A percentile compares a stretch with the other conserved stretches of the same genome.
phyloP scores from a whole-genome alignment of 2,888 invertebrate species.

The Ariolimax columbianus region DNA sequence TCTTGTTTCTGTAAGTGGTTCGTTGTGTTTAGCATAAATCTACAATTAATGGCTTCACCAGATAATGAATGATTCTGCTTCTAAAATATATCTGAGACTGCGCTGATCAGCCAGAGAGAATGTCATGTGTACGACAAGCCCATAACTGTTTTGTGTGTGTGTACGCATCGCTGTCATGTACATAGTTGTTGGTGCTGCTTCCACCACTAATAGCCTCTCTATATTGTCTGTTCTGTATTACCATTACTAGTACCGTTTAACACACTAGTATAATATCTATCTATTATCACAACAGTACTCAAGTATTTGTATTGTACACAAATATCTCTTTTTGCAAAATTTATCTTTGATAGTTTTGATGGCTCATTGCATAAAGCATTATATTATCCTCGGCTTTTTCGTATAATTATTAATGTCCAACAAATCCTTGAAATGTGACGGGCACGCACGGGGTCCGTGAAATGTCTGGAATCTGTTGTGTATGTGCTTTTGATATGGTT shows the following conservation, averaged over 20 bases:
- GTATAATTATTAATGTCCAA: neutral
- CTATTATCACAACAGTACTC: conserved; percentile 19
- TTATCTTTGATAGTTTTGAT: conserved; percentile 6
- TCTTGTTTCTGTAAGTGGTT: neutral
- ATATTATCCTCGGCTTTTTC: conserved; percentile 15
- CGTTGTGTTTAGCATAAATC: no score
- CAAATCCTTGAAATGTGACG: neutral
- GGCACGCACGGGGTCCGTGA: neutral
- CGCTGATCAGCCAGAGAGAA: no score
- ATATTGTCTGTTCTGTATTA: conserved; percentile 13
- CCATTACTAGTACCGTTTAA: neutral
- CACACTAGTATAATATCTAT: neutral
- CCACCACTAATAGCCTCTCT: neutral
- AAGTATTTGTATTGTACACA: conserved; percentile 6
- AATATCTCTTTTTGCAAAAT: neutral
- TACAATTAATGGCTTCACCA: no score
- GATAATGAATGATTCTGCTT: no score
- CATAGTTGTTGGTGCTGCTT: conserved; percentile 14
- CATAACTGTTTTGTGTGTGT: no score
- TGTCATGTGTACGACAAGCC: no score
- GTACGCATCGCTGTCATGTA: conserved; percentile 3
- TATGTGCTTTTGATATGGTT: conserved; percentile 49
- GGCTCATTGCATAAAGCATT: conserved; percentile 5
- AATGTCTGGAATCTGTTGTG: neutral
- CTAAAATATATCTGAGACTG: no score